phyloP scores from a whole-genome alignment of 2,888 invertebrate species.

The Idaea dimidiata region DNA sequence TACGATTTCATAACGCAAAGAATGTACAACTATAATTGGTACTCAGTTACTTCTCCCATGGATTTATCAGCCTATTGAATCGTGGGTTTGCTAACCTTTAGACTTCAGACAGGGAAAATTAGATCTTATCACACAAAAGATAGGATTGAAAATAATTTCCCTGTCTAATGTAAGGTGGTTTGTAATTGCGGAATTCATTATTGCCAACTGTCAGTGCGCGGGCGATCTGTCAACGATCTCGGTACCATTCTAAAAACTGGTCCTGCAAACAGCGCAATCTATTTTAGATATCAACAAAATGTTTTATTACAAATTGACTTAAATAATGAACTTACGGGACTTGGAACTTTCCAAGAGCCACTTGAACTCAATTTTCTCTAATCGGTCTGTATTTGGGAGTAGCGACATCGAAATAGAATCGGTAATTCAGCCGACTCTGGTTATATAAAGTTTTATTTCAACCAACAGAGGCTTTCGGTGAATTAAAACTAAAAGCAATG shows the following conservation, averaged over 20 bases:
- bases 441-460: not conserved
- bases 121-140: conserved; percentile 16
- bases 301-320: conserved; percentile 20
- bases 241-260: conserved; percentile 38
- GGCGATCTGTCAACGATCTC: conserved; percentile 43
- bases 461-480: not conserved
- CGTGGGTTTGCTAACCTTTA: conserved; percentile 30
- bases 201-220: conserved; percentile 39
- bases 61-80: conserved; percentile 46
- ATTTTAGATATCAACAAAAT: conserved; percentile 24
- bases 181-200: conserved; percentile 49
- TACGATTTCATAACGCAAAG: conserved; percentile 41
- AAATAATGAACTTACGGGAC: conserved; percentile 1
- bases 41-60: conserved; percentile 44
- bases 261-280: conserved; percentile 23
- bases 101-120: conserved; percentile 18
- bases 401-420: not conserved
- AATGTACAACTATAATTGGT: conserved; percentile 35
- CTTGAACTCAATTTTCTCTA: not conserved
- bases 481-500: not conserved
- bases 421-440: not conserved
- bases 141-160: conserved; percentile 22
- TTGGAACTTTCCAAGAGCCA: no score
- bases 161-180: conserved; percentile 30
- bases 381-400: not conserved